These are phyloP conservation scores for Gerosis bhagava DNA, from an alignment of 2,888 invertebrate genomes.

Conservation along the genomic window DNA sequence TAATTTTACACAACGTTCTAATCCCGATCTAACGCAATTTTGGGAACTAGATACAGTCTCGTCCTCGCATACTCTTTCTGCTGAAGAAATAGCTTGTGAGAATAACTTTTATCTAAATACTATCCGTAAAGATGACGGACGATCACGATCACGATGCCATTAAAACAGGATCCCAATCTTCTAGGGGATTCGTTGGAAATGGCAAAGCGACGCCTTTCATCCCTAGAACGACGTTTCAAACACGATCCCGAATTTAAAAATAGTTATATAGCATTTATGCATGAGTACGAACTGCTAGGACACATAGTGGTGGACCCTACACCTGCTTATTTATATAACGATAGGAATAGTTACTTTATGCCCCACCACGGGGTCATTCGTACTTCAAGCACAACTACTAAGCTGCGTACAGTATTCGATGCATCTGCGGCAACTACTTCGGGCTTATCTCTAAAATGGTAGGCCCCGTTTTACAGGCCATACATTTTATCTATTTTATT, in stretches of 20 bases:
- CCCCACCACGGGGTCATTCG: slow-evolving; percentile 19
- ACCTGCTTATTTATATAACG: not conserved
- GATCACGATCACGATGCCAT: slow-evolving; percentile 33
- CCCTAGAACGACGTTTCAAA: slow-evolving; percentile 26
- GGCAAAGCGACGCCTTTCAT: slow-evolving; percentile 32
- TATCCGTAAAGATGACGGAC: slow-evolving; percentile 25
- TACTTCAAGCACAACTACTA: slow-evolving; percentile 21
- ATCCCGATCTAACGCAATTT: slow-evolving; percentile 26
- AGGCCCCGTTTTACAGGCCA: slow-evolving; percentile 29
- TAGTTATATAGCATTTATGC: slow-evolving; percentile 25
- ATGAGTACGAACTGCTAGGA: slow-evolving; percentile 28
- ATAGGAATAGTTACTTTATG: slow-evolving; percentile 11
- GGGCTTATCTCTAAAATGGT: slow-evolving; percentile 13
- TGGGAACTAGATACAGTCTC: slow-evolving; percentile 35
- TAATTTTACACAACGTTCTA: not conserved
- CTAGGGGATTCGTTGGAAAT: slow-evolving; percentile 35
- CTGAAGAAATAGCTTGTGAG: slow-evolving; percentile 33
- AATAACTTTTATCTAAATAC: slow-evolving; percentile 27
- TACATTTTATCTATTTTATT: slow-evolving; percentile 13
- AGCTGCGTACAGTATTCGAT: slow-evolving; percentile 24
- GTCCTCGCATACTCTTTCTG: slow-evolving; percentile 13
- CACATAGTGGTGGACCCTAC: slow-evolving; percentile 21
- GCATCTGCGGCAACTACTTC: slow-evolving; percentile 7
- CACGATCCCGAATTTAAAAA: slow-evolving; percentile 20
- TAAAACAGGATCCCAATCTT: slow-evolving; percentile 25